Conservation (phyloP, 2,797 vertebrate genomes). For the Chloroceryle amazona region DNA sequence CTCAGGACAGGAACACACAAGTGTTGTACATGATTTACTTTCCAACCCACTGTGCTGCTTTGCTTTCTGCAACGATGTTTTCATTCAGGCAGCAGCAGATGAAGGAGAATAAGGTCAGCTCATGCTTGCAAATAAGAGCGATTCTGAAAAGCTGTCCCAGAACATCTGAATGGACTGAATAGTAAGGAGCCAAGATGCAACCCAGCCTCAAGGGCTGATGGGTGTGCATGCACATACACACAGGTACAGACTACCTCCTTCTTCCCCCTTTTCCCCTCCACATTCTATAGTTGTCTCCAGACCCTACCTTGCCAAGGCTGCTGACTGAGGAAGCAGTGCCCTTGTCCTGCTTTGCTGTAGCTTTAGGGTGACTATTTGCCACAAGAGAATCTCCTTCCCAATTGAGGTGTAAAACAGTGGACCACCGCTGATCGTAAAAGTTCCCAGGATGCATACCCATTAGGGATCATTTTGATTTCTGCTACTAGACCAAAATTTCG, state of each 20-base stretch:
- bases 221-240: not conserved
- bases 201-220: not conserved
- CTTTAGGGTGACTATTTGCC: not conserved
- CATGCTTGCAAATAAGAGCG: not conserved
- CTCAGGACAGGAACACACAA: rapidly evolving
- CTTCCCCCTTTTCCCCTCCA: not conserved
- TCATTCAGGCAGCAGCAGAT: not conserved
- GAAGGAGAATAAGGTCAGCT: not conserved
- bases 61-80: not conserved
- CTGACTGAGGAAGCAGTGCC: not conserved
- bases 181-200: too few relatives aligned
- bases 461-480: not conserved
- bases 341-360: not conserved
- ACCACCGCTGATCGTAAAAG: not conserved
- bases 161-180: too few relatives aligned
- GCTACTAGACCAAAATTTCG: not conserved
- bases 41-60: not conserved
- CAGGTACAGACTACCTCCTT: not conserved
- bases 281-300: not conserved
- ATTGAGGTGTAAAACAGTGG: not conserved
- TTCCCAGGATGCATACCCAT: not conserved
- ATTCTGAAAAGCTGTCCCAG: not conserved
- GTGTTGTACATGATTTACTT: not conserved
- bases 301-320: not conserved
- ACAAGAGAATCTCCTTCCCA: not conserved